Base-by-base conservation (phyloP, 2,113 vertebrate species). In the Carassius auratus region DNA sequence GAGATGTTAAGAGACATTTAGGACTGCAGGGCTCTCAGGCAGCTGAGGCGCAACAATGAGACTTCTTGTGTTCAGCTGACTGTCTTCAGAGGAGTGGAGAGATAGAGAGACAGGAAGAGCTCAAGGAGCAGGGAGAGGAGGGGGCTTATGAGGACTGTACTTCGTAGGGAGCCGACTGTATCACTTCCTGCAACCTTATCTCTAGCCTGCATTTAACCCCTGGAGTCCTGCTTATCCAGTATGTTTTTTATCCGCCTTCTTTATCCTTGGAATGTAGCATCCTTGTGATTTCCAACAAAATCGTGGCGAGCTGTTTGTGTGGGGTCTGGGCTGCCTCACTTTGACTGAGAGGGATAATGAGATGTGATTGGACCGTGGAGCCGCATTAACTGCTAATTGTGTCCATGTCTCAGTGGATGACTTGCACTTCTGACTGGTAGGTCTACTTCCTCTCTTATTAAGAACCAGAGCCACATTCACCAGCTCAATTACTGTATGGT, bases 21-120 rank as follows among this genome's bases (percentile, higher is more conserved):
- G 86, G 89, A 85, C 88, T 89, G 86, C 71, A 85, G 90, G 91
- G 91, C 92, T 91, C 88, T 80, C 62, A 90, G 91, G 92, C 91
- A 92, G 93, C 88, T 86, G 62, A 86, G 87, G 85, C 88, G 88
- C 87, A 87, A 94, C 94, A 94, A 94, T 92, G 90, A 87, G 83
- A 61, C 81, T 90, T 92, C 89, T 93, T 95, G 93, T 95, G 86
- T 89, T 87, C 52, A 73, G 64, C 26, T 55, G 86, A 83, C 85
- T 89, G 57, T 81, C 83, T 85, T 90, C 85, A 85, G 80, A 88
- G 66, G 73, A 80, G 86, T 74, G 38, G 30, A 82, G 52, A 87
- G 74, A 50, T 17, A 57, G 79, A 77, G 68, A 68, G 86, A 83
- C 83, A 50, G 69, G 57, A 57, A 62, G 88, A 89, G 86, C 77